Evolutionary conservation across 30 jellyfish, hydroid and myxozoan species (phyloP).

Genomic region (Hydractinia symbiolongicarpus): DNA sequence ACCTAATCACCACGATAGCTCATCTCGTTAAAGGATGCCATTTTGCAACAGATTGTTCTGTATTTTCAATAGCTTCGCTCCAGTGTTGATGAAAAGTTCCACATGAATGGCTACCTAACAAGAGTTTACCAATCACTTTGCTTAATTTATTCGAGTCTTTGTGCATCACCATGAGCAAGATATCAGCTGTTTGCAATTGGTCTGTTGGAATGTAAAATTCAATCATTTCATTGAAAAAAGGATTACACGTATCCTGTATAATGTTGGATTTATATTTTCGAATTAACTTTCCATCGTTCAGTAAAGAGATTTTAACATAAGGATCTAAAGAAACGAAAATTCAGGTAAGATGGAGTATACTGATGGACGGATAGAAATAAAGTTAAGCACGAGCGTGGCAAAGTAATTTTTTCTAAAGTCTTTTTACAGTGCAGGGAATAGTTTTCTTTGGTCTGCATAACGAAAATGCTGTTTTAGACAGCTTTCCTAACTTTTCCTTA

Average conservation of each 20-base stretch:
- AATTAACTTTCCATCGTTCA: constrained; percentile 39
- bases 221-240: constrained; percentile 42
- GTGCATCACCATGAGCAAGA: constrained; percentile 11
- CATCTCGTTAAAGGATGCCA: constrained; percentile 36
- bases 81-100: constrained; percentile 20
- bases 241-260: constrained; percentile 13
- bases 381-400: no score
- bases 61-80: constrained; percentile 21
- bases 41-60: constrained; percentile 23
- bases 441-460: no score
- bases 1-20: neutral
- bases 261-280: constrained; percentile 10
- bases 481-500: no score
- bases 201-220: constrained; percentile 33
- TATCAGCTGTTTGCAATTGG: constrained; percentile 26
- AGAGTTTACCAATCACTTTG: constrained; percentile 25
- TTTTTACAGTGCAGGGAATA: no score
- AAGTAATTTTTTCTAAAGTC: no score
- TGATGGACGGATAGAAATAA: no score
- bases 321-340: constrained; percentile 29
- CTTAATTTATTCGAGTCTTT: constrained; percentile 17
- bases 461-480: no score
- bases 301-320: constrained; percentile 20
- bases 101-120: constrained; percentile 32
- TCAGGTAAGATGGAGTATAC: neutral